Evolutionary conservation across 2,888 invertebrate species (phyloP).

Genomic region (Netelia virgata): DNA sequence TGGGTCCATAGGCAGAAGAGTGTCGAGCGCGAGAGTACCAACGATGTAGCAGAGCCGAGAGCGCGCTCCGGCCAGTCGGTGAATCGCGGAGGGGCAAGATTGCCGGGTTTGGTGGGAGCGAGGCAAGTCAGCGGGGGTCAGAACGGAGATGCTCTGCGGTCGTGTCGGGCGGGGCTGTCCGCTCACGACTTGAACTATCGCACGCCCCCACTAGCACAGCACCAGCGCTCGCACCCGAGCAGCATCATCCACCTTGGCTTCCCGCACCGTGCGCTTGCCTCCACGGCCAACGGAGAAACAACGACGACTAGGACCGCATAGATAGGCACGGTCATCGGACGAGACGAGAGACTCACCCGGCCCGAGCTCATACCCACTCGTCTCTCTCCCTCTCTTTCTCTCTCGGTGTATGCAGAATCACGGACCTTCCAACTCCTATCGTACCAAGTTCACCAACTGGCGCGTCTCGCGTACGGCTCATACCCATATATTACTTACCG

Average conservation of each 20-base stretch:
- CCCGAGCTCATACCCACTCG: slow-evolving; percentile 68
- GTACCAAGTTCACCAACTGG: slow-evolving; percentile 40
- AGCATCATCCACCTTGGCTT: slow-evolving; percentile 81
- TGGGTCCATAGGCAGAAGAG: slow-evolving; percentile 70
- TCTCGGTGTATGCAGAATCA: slow-evolving; percentile 44
- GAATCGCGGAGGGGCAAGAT: slow-evolving; percentile 68
- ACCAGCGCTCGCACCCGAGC: slow-evolving; percentile 76
- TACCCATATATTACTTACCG: slow-evolving; percentile 66
- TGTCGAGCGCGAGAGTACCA: slow-evolving; percentile 63
- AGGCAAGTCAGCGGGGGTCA: slow-evolving; percentile 84
- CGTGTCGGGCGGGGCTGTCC: slow-evolving; percentile 85
- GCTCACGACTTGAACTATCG: slow-evolving; percentile 88
- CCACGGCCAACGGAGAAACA: slow-evolving; percentile 51
- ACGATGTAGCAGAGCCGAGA: slow-evolving; percentile 52
- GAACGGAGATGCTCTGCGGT: slow-evolving; percentile 84
- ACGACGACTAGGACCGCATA: slow-evolving; percentile 59
- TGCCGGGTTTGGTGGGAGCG: slow-evolving; percentile 72
- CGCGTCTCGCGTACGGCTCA: slow-evolving; percentile 67
- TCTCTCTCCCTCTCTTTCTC: background rate
- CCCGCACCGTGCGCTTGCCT: slow-evolving; percentile 71
- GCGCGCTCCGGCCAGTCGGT: slow-evolving; percentile 54
- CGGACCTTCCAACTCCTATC: slow-evolving; percentile 41
- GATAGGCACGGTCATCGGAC: slow-evolving; percentile 59
- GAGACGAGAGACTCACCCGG: slow-evolving; percentile 58
- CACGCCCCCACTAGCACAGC: slow-evolving; percentile 86